phyloP scores from a whole-genome alignment of 2,113 vertebrate genomes.

The Mionectes macconnelli region DNA sequence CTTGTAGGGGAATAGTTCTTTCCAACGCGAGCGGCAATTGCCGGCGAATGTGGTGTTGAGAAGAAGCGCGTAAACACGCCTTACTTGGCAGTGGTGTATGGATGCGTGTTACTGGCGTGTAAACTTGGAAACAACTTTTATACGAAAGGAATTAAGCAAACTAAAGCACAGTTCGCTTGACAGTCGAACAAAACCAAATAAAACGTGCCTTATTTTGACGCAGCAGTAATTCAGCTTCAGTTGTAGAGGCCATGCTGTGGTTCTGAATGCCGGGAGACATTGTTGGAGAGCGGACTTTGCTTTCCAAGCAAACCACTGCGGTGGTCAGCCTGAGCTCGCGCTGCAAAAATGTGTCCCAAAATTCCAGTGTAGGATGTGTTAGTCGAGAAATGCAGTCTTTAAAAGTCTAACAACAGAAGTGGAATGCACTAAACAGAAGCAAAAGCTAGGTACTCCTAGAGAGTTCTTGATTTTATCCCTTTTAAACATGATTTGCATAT shows the following conservation, averaged over 20 bases:
- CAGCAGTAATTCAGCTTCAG: too few species aligned
- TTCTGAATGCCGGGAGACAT: not conserved
- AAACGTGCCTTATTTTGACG: too few species aligned
- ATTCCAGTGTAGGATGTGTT: not conserved
- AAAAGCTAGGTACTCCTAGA: not conserved
- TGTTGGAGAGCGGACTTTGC: not conserved
- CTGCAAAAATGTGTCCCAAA: not conserved
- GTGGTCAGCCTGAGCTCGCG: not conserved
- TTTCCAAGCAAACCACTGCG: not conserved
- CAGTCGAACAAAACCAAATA: not conserved
- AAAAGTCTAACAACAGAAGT: not conserved
- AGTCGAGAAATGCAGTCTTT: not conserved
- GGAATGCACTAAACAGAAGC: not conserved
- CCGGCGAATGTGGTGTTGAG: too few species aligned
- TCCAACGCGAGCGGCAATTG: rapidly evolving
- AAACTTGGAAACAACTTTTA: not conserved
- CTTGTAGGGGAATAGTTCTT: not conserved
- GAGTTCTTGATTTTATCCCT: not conserved
- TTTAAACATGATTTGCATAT: not conserved
- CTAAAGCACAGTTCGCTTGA: not conserved
- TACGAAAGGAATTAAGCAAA: not conserved
- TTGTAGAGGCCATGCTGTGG: not conserved
- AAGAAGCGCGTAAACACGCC: rapidly evolving
- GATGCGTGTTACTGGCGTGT: rapidly evolving
- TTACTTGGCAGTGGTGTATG: rapidly evolving